phyloP scores from a whole-genome alignment of 2,797 vertebrate species.

The Aplochiton taeniatus region DNA sequence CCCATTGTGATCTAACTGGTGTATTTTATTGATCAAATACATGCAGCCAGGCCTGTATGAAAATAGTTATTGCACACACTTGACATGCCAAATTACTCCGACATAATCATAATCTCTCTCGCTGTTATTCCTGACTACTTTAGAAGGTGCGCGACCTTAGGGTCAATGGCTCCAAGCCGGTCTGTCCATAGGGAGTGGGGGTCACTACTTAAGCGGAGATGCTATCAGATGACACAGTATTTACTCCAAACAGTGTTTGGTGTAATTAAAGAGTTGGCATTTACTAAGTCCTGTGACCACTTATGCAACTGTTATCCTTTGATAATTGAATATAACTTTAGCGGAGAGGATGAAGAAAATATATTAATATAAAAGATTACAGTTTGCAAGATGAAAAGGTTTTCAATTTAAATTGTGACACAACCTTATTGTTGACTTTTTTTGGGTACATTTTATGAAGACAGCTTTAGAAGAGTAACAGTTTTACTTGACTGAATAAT shows the following conservation, averaged over 20 bases:
- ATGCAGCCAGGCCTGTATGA: too few relatives aligned
- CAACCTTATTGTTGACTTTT: too few relatives aligned
- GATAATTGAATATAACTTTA: conserved; percentile 30
- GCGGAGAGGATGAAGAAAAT: conserved; percentile 15
- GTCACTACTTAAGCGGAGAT: conserved; percentile 56
- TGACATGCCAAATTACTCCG: too few relatives aligned
- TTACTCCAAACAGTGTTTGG: conserved; percentile 66
- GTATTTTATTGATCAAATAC: too few relatives aligned
- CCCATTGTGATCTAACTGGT: too few relatives aligned
- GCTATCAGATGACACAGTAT: conserved; percentile 71
- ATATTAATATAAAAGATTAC: too few relatives aligned
- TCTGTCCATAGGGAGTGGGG: conserved; percentile 24
- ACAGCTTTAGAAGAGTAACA: too few relatives aligned
- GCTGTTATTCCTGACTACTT: conserved; percentile 57
- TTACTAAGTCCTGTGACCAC: conserved; percentile 56
- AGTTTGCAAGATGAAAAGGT: too few relatives aligned
- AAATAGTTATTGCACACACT: too few relatives aligned
- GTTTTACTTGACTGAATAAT: too few relatives aligned
- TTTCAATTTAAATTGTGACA: too few relatives aligned
- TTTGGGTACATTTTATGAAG: too few relatives aligned
- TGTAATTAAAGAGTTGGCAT: conserved; percentile 70
- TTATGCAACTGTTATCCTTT: conserved; percentile 41
- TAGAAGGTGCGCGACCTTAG: conserved; percentile 46
- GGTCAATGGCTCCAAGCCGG: conserved; percentile 34
- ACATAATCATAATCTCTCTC: neutral